Evolutionary conservation across 2,888 invertebrate genomes (phyloP), one percentile per base, ranked within the genome.

Genomic region (Caenorhabditis macrosperma): DNA sequence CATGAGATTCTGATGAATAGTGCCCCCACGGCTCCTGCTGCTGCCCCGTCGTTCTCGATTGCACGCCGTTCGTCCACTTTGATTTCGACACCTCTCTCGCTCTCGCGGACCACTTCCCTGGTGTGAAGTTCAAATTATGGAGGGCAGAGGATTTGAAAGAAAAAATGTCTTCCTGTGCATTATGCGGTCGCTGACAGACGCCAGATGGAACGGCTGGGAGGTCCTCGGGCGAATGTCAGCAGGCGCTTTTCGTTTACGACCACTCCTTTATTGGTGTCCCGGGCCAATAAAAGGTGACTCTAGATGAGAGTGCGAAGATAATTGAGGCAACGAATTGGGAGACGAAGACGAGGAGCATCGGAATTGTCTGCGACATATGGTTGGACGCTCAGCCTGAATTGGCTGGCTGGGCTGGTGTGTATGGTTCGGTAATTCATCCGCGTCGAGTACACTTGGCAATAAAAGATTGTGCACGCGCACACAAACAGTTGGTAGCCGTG

Each of bases 311-410:
- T 57, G 63, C 57, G 57, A 63, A 64, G 55, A 72, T 72, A 72
- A 72, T 72, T 72, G 72, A 61, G 33, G 41, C 33, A 44, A 22
- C 33, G 30, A 48, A 57, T 50, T 38, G 41, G 28, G 44, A 44
- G 59, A 12, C 5, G 41, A 50, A 59, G 22, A 41, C 22, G 24
- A 17, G 30, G 52, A 71, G 61, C 71, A 72, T 72, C 46, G 72
- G 72, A 72, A 72, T 72, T 72, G 64, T 64, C 38, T 33, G 38
- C 38, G 57, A 72, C 72, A 72, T 72, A 72, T 72, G 72, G 72
- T 55, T 28, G 30, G 12, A 24, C 54, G n/a, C n/a, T n/a, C n/a
- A 54, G 24, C 24, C 12, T 28, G 26, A 54, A 60, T 50, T 69
- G 41, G 59, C n/a, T n/a, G n/a, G n/a, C n/a, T n/a, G 35, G 5